Conservation (phyloP, 1,140 invertebrate genomes). For the Drosophila yakuba region DNA sequence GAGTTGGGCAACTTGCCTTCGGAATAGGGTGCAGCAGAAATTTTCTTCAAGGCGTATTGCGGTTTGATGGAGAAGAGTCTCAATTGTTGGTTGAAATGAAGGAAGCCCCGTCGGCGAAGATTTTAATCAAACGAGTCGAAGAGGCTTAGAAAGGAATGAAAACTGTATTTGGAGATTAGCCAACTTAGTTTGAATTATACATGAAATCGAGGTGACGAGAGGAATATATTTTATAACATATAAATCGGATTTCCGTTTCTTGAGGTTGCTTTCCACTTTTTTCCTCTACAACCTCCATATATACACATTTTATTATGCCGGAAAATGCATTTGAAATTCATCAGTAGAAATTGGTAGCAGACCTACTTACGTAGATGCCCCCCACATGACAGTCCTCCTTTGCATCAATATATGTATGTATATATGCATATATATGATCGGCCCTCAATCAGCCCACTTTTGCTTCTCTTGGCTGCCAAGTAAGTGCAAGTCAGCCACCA, state of each 20-base stretch:
- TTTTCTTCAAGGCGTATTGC: conserved; percentile 56
- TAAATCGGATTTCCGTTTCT: conserved; percentile 7
- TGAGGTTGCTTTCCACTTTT: conserved; percentile 6
- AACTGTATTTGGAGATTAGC: conserved; percentile 49
- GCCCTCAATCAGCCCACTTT: conserved; percentile 8
- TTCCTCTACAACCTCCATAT: conserved; percentile 7
- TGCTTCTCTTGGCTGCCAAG: conserved; percentile 20
- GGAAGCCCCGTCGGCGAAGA: conserved; percentile 11
- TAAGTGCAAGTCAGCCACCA: conserved; percentile 54
- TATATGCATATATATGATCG: conserved; percentile 10
- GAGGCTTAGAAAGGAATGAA: conserved; percentile 31
- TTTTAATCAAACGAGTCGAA: conserved; percentile 46
- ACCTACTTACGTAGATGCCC: conserved; percentile 22
- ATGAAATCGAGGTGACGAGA: conserved; percentile 13
- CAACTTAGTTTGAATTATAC: conserved; percentile 44
- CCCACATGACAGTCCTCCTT: conserved; percentile 56
- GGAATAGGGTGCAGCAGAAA: conserved; percentile 36
- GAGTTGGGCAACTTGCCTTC: conserved; percentile 67
- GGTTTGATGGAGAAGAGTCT: conserved; percentile 41
- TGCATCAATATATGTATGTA: conserved; percentile 32
- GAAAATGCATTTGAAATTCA: conserved; percentile 63
- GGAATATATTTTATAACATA: conserved; percentile 19
- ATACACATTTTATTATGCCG: conserved; percentile 23
- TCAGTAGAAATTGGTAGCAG: conserved; percentile 25
- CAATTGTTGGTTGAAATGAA: background rate